phyloP scores from a whole-genome alignment of 2,113 vertebrate species.

The Cercocebus atys region DNA sequence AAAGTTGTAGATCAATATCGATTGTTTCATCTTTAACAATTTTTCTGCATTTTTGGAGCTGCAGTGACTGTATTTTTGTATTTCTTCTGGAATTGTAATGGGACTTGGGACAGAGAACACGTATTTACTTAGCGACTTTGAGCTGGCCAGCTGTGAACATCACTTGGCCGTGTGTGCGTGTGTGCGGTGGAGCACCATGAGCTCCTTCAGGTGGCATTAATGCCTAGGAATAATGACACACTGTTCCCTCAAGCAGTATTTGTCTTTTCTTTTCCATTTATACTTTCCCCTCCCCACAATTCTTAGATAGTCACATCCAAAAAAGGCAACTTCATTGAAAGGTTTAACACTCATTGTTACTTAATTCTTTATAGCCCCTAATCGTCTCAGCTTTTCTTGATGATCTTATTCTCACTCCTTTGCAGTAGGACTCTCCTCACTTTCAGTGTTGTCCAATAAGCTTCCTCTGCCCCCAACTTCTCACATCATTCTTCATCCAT shows the following conservation, averaged over 20 bases:
- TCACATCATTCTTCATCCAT: too few species aligned
- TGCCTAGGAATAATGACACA: background rate
- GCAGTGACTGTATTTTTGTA: background rate
- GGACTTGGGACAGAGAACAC: background rate
- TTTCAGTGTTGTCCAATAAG: background rate
- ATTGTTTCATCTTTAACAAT: background rate
- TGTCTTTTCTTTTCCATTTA: background rate
- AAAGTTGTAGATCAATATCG: background rate
- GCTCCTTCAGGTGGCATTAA: background rate
- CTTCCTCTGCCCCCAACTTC: background rate
- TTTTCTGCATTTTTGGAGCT: background rate
- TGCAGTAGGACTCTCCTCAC: background rate
- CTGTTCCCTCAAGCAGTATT: background rate
- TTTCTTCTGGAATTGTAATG: background rate
- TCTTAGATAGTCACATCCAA: background rate
- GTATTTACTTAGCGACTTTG: background rate
- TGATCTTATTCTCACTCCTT: background rate
- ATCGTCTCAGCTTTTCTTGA: background rate
- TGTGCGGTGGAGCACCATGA: accelerated
- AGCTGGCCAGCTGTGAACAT: too few species aligned
- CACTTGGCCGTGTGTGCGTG: background rate
- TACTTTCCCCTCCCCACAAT: background rate
- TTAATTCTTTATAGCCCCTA: background rate
- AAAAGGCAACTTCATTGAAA: background rate
- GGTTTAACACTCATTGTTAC: background rate